Percentiles rank a stretch among this genome's conserved stretches.
These are phyloP conservation scores for Galaxea fascicularis DNA, from an alignment of 92 coral and sea anemone species.

Conservation along the genomic window DNA sequence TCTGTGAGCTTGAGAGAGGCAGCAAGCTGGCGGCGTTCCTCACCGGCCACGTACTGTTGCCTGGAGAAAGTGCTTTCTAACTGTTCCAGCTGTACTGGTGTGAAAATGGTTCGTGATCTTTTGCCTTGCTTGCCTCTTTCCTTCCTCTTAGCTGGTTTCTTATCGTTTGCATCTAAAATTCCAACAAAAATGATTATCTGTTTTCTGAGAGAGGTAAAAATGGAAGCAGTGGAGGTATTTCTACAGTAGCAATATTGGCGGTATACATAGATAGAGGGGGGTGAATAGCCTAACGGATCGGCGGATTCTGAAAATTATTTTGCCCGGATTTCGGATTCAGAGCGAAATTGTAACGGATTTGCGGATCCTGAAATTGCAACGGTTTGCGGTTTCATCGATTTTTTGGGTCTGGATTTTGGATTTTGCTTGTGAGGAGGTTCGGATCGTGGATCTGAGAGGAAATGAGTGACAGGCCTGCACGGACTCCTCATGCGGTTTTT, in stretches of 20 bases:
- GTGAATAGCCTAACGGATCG: too few relatives aligned
- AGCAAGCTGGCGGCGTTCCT: conserved; percentile 76
- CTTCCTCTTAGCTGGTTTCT: conserved; percentile 12
- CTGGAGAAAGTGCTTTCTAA: conserved; percentile 77
- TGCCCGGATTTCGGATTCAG: too few relatives aligned
- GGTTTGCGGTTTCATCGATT: too few relatives aligned
- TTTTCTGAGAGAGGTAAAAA: background rate
- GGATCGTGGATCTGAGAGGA: too few relatives aligned
- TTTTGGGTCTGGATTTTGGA: too few relatives aligned
- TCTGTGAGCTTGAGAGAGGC: conserved; percentile 70
- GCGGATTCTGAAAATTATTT: too few relatives aligned
- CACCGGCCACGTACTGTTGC: conserved; percentile 90
- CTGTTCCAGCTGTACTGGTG: conserved; percentile 81
- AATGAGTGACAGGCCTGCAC: too few relatives aligned
- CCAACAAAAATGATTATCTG: background rate
- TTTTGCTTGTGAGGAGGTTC: too few relatives aligned
- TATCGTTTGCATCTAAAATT: background rate
- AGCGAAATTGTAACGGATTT: too few relatives aligned
- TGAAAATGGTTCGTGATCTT: conserved; percentile 80
- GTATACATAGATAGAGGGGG: background rate
- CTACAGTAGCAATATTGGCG: background rate
- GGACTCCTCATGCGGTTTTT: too few relatives aligned
- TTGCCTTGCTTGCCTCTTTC: conserved; percentile 36
- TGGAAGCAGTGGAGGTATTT: background rate
- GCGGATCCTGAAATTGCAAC: too few relatives aligned